These are phyloP conservation scores for Metaphire vulgaris DNA, from an alignment of 1,140 invertebrate genomes.

Conservation along the genomic window DNA sequence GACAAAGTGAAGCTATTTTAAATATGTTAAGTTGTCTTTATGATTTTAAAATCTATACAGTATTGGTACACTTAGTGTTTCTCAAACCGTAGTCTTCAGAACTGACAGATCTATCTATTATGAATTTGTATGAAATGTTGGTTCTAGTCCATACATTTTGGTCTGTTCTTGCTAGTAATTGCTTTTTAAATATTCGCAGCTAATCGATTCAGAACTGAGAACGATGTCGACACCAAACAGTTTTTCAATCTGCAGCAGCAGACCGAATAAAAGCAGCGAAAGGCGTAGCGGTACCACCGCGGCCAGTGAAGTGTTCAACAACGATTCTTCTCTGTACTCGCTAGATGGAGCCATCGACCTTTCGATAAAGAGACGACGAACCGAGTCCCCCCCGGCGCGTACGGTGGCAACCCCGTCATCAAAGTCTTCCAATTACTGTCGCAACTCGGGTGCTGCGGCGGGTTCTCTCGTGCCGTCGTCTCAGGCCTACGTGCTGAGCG, in stretches of 20 bases:
- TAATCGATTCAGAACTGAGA: not conserved
- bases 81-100: too few relatives aligned
- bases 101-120: too few relatives aligned
- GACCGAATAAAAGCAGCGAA: not conserved
- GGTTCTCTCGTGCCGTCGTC: not conserved
- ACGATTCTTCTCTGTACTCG: constrained; percentile 7
- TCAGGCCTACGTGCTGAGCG: not conserved
- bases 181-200: too few relatives aligned
- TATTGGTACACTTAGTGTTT: too few relatives aligned
- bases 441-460: not conserved
- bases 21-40: too few relatives aligned
- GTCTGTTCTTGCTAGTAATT: too few relatives aligned
- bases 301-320: not conserved
- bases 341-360: constrained; percentile 26
- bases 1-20: too few relatives aligned
- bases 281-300: too few relatives aligned
- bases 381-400: not conserved
- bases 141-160: too few relatives aligned
- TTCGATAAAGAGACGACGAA: constrained; percentile 27
- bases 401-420: not conserved
- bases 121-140: too few relatives aligned
- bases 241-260: not conserved
- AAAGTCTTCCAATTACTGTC: not conserved
- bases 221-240: not conserved
- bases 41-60: too few relatives aligned